A percentile compares a stretch with the other conserved stretches of the same genome.
These are phyloP conservation scores for Motacilla tschutschensis DNA, from an alignment of 2,113 vertebrate genomes.

Conservation along the genomic window DNA sequence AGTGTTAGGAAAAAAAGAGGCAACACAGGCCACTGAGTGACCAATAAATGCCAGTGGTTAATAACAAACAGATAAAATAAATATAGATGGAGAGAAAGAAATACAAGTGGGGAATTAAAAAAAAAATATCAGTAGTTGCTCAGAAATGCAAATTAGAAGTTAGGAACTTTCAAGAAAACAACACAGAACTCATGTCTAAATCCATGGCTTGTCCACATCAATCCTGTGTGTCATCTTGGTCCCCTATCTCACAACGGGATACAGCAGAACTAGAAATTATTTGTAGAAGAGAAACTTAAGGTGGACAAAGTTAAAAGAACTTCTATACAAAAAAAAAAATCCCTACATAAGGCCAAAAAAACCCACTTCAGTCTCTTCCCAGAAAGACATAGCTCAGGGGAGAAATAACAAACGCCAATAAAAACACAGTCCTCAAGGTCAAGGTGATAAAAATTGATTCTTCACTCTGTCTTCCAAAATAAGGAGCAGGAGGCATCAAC, in stretches of 20 bases:
- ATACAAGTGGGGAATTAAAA: fast-evolving
- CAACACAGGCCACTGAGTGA: background rate
- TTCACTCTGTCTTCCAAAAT: background rate
- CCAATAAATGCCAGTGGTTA: background rate
- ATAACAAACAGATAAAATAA: background rate
- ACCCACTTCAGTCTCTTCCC: background rate
- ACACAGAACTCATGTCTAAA: background rate
- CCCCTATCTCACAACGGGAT: background rate
- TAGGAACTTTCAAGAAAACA: background rate
- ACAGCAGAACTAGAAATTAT: background rate
- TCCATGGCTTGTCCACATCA: background rate
- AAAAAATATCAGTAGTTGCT: background rate
- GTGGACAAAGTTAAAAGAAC: background rate
- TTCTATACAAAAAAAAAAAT: background rate
- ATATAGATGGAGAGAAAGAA: background rate
- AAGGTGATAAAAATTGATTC: conserved; percentile 45
- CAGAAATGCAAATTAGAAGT: background rate
- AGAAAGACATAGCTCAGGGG: background rate
- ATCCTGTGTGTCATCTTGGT: background rate
- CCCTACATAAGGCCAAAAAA: background rate
- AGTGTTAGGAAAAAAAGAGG: background rate
- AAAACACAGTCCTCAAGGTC: conserved; percentile 8
- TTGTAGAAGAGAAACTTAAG: background rate
- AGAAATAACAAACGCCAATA: background rate
- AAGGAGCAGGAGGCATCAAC: conserved; percentile 5